phyloP scores from a whole-genome alignment of 2,113 vertebrate genomes.

The Spermophilus dauricus region DNA sequence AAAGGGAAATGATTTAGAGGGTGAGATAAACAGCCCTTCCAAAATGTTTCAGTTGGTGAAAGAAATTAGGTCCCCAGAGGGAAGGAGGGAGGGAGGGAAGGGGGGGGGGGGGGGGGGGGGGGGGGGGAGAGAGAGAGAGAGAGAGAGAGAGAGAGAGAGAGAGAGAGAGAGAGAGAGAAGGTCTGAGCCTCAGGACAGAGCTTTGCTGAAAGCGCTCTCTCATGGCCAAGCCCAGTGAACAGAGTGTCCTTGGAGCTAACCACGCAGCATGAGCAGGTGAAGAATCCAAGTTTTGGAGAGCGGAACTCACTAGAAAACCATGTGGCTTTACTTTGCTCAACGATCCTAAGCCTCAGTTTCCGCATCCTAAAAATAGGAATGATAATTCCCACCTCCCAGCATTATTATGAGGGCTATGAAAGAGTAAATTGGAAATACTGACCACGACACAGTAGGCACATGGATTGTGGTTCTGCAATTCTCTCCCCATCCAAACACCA shows the following conservation, averaged over 20 bases:
- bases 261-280: fast-evolving
- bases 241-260: not conserved
- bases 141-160: not conserved
- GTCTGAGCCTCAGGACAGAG: not conserved
- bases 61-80: not conserved
- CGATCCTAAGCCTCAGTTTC: not conserved
- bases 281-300: not conserved
- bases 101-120: not conserved
- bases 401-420: not conserved
- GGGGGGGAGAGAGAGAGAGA: not conserved
- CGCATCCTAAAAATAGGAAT: not conserved
- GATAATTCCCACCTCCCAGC: not conserved
- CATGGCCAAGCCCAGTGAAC: not conserved
- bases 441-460: not conserved
- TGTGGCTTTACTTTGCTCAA: not conserved
- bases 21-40: not conserved
- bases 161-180: not conserved
- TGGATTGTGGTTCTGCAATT: not conserved
- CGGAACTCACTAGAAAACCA: not conserved
- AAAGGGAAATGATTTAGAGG: constrained; percentile 48
- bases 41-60: not conserved
- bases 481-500: not conserved
- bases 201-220: not conserved
- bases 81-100: not conserved
- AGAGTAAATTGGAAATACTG: not conserved